phyloP scores from a whole-genome alignment of 2,888 invertebrate species.

The Theodoxus fluviatilis region DNA sequence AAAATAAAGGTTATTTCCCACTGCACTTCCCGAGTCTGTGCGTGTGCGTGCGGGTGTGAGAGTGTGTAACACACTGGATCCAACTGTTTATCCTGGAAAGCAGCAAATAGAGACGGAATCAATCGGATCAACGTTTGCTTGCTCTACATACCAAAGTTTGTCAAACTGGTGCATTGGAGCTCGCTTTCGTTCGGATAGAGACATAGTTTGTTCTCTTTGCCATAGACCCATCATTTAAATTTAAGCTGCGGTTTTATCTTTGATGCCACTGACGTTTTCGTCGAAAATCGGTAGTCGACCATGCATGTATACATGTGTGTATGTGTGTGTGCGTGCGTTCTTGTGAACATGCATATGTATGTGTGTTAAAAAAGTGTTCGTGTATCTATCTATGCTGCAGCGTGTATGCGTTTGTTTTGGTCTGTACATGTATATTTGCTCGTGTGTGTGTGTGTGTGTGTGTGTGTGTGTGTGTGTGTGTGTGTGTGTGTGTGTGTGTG shows the following conservation, averaged over 20 bases:
- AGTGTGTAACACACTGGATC: no score
- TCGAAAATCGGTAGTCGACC: not conserved
- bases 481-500: conserved; percentile 1
- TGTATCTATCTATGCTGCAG: not conserved
- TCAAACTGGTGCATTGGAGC: not conserved
- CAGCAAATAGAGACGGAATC: no score
- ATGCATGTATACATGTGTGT: conserved; percentile 1
- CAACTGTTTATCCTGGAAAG: no score
- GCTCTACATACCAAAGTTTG: no score
- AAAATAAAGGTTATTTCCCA: no score
- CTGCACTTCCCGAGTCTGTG: no score
- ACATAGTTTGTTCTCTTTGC: no score
- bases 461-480: conserved; percentile 22
- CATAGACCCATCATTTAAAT: no score
- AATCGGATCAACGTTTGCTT: no score
- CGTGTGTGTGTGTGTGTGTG: conserved; percentile 6
- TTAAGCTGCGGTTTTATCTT: no score
- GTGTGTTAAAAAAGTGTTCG: not conserved
- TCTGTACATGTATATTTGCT: not conserved
- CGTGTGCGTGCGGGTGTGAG: no score
- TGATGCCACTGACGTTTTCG: no score
- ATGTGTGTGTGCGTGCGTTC: conserved; percentile 16
- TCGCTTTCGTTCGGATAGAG: not conserved
- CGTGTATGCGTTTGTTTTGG: not conserved
- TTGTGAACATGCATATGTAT: not conserved